phyloP scores from a whole-genome alignment of 2,888 invertebrate genomes.

The Bembecia ichneumoniformis region DNA sequence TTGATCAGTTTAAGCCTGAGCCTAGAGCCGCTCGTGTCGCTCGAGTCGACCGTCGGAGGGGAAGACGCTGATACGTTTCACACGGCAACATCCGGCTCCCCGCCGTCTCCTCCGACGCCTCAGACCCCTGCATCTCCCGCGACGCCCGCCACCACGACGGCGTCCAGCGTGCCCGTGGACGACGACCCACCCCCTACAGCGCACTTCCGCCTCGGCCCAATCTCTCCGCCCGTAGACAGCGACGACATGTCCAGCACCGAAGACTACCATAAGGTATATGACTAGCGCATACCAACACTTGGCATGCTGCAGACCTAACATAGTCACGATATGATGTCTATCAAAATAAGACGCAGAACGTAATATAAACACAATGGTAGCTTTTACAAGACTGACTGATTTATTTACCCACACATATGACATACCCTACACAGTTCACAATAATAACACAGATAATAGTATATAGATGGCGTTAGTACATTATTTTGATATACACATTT shows the following conservation, averaged over 20 bases:
- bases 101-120: conserved; percentile 16
- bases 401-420: too few relatives aligned
- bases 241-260: conserved; percentile 75
- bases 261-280: conserved; percentile 61
- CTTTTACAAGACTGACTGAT: too few relatives aligned
- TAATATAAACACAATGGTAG: too few relatives aligned
- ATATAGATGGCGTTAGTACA: too few relatives aligned
- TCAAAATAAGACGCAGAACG: too few relatives aligned
- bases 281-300: too few relatives aligned
- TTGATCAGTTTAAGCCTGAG: conserved; percentile 76
- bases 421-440: too few relatives aligned
- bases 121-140: conserved; percentile 16
- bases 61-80: conserved; percentile 75
- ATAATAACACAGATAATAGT: too few relatives aligned
- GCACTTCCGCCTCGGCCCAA: conserved; percentile 44
- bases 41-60: conserved; percentile 55
- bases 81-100: conserved; percentile 76
- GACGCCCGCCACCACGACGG: conserved; percentile 18
- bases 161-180: conserved; percentile 14
- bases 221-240: conserved; percentile 67
- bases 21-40: conserved; percentile 70
- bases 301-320: too few relatives aligned
- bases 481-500: too few relatives aligned
- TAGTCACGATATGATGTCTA: too few relatives aligned
- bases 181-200: conserved; percentile 20